These are phyloP conservation scores for Alosa sapidissima DNA, from an alignment of 2,797 vertebrate species.

Conservation along the genomic window DNA sequence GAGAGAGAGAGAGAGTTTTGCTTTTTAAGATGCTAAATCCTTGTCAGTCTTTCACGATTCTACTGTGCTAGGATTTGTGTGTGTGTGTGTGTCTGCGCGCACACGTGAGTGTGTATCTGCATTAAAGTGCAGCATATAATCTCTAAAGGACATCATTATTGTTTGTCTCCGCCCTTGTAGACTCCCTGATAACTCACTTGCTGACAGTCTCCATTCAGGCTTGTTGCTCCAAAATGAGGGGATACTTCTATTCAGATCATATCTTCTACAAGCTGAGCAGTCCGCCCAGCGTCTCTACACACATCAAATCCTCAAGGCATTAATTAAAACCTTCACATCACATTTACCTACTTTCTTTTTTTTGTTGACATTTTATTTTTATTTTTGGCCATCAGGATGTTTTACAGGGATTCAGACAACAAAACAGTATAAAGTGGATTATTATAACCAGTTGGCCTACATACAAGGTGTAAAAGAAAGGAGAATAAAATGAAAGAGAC, in stretches of 20 bases:
- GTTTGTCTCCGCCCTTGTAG: not conserved
- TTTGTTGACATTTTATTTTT: no score
- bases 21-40: no score
- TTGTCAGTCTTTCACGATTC: no score
- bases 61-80: not conserved
- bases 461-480: no score
- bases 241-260: not conserved
- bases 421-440: no score
- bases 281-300: not conserved
- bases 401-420: no score
- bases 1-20: no score
- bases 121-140: not conserved
- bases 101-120: not conserved
- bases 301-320: not conserved
- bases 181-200: not conserved
- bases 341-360: not conserved
- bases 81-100: not conserved
- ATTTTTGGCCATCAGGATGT: no score
- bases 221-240: not conserved
- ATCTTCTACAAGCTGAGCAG: not conserved
- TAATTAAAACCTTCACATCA: slow-evolving; percentile 13
- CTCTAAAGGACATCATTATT: not conserved
- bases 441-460: no score
- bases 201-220: not conserved
- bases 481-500: no score